Evolutionary conservation across 1,140 invertebrate genomes (phyloP), one percentile per base, ranked within the genome.

Genomic region (Lasaia peninsularis): DNA sequence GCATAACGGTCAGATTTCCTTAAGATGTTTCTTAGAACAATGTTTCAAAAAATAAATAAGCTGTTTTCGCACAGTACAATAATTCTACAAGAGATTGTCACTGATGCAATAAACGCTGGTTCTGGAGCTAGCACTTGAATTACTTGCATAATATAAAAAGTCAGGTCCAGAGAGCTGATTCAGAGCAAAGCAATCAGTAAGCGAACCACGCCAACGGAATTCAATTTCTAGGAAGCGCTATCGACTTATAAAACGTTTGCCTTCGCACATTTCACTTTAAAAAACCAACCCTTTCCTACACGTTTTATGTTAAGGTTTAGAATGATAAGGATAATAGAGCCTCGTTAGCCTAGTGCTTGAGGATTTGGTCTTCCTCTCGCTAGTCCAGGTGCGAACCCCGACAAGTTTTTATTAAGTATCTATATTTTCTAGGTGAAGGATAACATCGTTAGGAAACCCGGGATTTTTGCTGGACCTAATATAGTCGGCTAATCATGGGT

Each of bases 171-270:
- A 21, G 20, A 65, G 58, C 68, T 70, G 71, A 67, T 65, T 72
- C 66, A 70, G 63, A 33, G 52, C 52, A 52, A 54, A 71, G 67
- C 67, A 75, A 75, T 78, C 75, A 75, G 61, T 35, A 65, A 63
- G 56, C 60, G 52, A 32, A 37, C 44, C 48, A 63, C 63, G 63
- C 44, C 62, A 57, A 56, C 56, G 58, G 59, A 71, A 71, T 75
- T 74, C 67, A 73, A 75, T 75, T 71, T 69, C 58, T 57, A 33
- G 52, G n/a, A n/a, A 59, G 48, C 48, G 52, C 65, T 65, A 67
- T 53, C 37, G 40, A 32, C 16, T 58, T 52, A 56, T 28, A 55
- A 52, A 60, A 35, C 21, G 40, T 50, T n/a, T n/a, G n/a, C n/a
- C n/a, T n/a, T 54, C 12, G n/a, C 32, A 48, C 44, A 55, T 60